Evolutionary conservation across 2,888 invertebrate genomes (phyloP), one percentile per base, ranked within the genome.

Genomic region (Osmoderma eremita): DNA sequence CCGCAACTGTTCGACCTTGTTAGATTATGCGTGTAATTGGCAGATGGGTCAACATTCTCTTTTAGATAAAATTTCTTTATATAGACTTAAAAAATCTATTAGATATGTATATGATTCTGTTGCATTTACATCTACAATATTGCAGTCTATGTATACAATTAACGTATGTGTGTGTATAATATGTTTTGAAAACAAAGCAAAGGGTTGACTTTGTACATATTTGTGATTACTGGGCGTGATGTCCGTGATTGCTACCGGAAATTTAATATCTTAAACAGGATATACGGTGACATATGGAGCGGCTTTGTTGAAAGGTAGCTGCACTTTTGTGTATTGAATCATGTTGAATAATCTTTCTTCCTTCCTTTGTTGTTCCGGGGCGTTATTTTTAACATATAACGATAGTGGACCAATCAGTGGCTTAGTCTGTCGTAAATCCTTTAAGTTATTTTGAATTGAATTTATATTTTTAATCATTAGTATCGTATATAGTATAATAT

Each of bases 231-330:
- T 62, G 49, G 68, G 67, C 71, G 69, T 71, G 68, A 30, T 36
- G 45, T 45, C 58, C 58, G 58, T 42, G 50, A 71, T 69, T 68
- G 63, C 51, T 64, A 65, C 71, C 71, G 71, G 71, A 71, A 65
- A 68, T 67, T 69, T 64, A 64, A 71, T 68, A 69, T 67, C 51
- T 65, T 63, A 63, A 65, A 71, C 71, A 69, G 71, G 71, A 71
- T 69, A 69, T 56, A 48, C 69, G 62, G 65, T 69, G 62, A 58
- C 68, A 68, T 68, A 68, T 68, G 68, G 68, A 56, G 56, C 45
- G 58, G 58, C 45, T 30, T 45, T 45, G 58, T 61, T 61, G 30
- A 61, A 61, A 45, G 45, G 45, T 61, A 36, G 45, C 58, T 45
- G 24, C 12, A 42, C 58, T 61, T 61, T 45, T 24, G 30, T 17